Base-by-base conservation (phyloP, 1,140 invertebrate genomes). In the Scylla paramamosain region DNA sequence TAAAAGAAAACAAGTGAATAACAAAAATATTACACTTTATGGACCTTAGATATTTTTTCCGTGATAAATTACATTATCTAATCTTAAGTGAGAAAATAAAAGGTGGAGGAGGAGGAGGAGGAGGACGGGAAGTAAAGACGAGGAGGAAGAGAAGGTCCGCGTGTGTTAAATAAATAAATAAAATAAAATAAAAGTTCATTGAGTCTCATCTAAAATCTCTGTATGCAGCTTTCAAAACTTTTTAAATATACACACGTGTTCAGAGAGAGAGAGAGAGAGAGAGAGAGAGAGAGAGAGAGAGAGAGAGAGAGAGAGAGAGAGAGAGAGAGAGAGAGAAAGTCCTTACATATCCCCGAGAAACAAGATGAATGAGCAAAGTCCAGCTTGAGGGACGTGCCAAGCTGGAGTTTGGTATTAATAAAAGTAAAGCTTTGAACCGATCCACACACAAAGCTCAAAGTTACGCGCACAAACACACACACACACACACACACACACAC, bases 241-340 rank as follows among this genome's bases (percentile, higher is more conserved):
- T 59, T 4, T 59, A 39, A 39, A 39, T 59, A 14, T 20, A 59
- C 16, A 14, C 2, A 20, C 10, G 52, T 4, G 52, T 39, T 39
- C 39, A 59, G 52, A 77, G n/a, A 77, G 67, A 77, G 67, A 77
- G 20, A 77, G 20, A 77, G 20, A 25, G 67, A 77, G 67, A 77
- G 20, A 77, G 67, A 77, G 20, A 77, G 67, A 77, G 20, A 77
- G 67, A 77, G 20, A 77, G 67, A 77, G 20, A 77, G 67, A 77
- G 67, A 77, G 67, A 77, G 67, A 77, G 67, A 77, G 67, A 77
- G 67, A 77, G 67, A 77, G 67, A 77, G 67, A 77, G 67, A 77
- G 67, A 77, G 67, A 77, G 67, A 77, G 67, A 77, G 67, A 77
- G 67, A 77, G 67, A 77, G 67, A 77, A 8, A 77, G 25, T 20